Evolutionary conservation across 2,888 invertebrate genomes (phyloP).

Genomic region (Pandemis heparana): DNA sequence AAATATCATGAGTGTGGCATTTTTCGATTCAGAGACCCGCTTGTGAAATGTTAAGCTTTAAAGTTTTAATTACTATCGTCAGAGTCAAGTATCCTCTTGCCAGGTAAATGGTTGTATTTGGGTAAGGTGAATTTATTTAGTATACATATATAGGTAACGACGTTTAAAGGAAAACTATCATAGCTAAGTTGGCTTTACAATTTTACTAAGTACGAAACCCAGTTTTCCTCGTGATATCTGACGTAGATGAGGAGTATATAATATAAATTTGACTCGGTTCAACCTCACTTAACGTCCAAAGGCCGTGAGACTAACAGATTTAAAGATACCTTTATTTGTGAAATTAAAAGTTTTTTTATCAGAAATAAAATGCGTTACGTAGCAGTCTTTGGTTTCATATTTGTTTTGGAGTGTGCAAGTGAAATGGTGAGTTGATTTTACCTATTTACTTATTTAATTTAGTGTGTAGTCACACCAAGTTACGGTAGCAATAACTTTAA

Average conservation of each 20-base stretch:
- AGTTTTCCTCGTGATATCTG: not conserved
- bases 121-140: too few species aligned
- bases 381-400: constrained; percentile 20
- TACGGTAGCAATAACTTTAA: too few species aligned
- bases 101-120: not conserved
- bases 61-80: too few species aligned
- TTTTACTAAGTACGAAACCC: not conserved
- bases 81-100: not conserved
- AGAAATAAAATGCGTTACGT: constrained; percentile 29
- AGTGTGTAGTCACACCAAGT: too few species aligned
- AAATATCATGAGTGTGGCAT: too few species aligned
- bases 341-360: constrained; percentile 1
- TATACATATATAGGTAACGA: too few species aligned
- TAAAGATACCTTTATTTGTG: not conserved
- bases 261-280: constrained; percentile 19
- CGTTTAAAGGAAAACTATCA: too few species aligned
- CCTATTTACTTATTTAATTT: too few species aligned
- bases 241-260: constrained; percentile 12
- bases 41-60: too few species aligned
- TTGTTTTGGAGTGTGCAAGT: constrained; percentile 29
- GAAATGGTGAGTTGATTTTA: constrained; percentile 32
- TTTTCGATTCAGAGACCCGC: too few species aligned
- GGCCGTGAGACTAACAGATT: constrained; percentile 7
- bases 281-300: constrained; percentile 17
- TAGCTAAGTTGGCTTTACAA: too few species aligned